Evolutionary conservation across 2,888 invertebrate species (phyloP), one percentile per base, ranked within the genome.

Genomic region (Blastobasis lacticolella): DNA sequence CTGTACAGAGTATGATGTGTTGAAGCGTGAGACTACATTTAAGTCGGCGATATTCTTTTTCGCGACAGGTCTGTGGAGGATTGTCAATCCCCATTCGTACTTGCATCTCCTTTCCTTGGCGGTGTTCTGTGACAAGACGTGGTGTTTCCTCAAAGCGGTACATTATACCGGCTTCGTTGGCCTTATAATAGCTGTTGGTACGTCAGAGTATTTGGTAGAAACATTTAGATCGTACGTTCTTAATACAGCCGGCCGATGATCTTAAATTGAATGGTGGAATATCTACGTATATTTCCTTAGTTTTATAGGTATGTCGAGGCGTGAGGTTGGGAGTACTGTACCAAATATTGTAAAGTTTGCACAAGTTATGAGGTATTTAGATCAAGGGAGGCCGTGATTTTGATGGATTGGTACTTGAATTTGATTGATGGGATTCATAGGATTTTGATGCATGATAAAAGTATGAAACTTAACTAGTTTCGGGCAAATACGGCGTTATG

Each of bases 51-150:
- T 92, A 56, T 95, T 95, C 72, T 94, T 94, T 81, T 83, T 91
- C 5, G 90, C 95, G 0, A 91, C 93, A 0, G 91, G 92, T 73
- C 71, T 93, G 51, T 96, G 96, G 96, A 90, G 95, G 58, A 84
- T 95, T 0, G 89, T 93, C 5, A 95, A 95, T 70, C 93, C 95
- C 0, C 95, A 95, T 66, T 93, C 94, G 44, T 88, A 94, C 59
- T 80, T 94, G 42, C 95, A 95, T 73, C 89, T 92, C 62, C 75
- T 95, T 10, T 89, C 95, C 40, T 76, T 95, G 46, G 92, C 94
- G 37, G 91, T 95, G 58, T 95, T 95, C 81, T 92, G 94, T 78
- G 95, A 95, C 88, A 94, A 94, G 70, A 82, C 94, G 4, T 94
- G 94, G 94, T 91, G 92, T 58, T 95, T 95, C 66, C 78, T 95